Percentiles rank a stretch among this genome's conserved stretches.
Conservation (phyloP, 2,113 vertebrate genomes). For the Diphyllodes magnificus region DNA sequence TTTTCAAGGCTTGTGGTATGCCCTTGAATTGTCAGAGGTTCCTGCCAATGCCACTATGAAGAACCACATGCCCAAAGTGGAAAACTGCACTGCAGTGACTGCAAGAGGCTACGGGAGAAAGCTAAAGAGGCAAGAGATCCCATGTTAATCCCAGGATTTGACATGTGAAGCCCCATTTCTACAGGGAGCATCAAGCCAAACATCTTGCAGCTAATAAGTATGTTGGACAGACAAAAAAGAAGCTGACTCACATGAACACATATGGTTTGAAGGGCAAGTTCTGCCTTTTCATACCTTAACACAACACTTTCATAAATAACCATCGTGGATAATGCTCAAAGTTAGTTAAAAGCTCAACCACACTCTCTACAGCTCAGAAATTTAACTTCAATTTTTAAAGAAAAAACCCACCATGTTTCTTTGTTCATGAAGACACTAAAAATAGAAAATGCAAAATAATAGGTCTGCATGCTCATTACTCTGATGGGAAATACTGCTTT, state of each 20-base stretch:
- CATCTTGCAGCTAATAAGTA: neutral
- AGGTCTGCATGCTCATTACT: neutral
- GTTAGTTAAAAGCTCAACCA: neutral
- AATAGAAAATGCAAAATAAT: neutral
- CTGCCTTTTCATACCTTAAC: neutral
- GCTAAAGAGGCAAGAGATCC: neutral
- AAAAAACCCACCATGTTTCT: neutral
- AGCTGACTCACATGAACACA: neutral
- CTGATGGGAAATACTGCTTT: neutral
- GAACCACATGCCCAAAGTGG: neutral
- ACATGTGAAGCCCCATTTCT: neutral
- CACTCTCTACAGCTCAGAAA: neutral
- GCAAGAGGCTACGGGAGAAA: neutral
- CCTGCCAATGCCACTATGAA: neutral
- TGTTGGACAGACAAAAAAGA: neutral
- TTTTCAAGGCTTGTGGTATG: neutral
- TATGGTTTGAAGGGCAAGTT: neutral
- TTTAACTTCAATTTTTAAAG: neutral
- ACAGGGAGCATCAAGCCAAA: neutral
- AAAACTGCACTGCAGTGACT: neutral
- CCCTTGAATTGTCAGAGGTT: neutral
- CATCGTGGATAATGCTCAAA: neutral
- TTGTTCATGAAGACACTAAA: neutral
- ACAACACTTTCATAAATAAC: neutral
- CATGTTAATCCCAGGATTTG: neutral